Conservation (phyloP, 1,140 invertebrate genomes). For the fruit fly (Drosophila melanogaster) region DNA sequence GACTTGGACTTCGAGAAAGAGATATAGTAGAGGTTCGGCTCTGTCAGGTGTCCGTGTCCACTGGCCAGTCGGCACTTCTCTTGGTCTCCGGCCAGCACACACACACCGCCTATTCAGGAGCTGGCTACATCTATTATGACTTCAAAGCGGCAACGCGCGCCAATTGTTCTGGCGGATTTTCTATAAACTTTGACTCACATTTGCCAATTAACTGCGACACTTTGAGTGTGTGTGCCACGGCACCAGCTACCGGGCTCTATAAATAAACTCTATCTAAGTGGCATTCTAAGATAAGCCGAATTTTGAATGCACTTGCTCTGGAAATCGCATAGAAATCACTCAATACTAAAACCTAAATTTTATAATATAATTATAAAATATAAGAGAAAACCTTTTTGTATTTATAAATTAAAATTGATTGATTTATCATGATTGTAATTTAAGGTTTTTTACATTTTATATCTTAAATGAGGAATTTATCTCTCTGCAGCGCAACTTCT, state of each 20-base stretch:
- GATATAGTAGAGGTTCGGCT: slow-evolving; percentile 38
- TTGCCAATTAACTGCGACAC: slow-evolving; percentile 83
- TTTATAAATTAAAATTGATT: too few species aligned
- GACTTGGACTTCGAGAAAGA: slow-evolving; percentile 8
- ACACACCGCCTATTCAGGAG: slow-evolving; percentile 1
- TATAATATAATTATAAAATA: too few species aligned
- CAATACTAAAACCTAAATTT: too few species aligned
- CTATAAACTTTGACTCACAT: slow-evolving; percentile 82
- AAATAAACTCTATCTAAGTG: slow-evolving; percentile 70
- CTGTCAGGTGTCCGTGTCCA: slow-evolving; percentile 68
- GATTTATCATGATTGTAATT: background rate
- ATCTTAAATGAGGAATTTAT: too few species aligned
- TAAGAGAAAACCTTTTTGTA: too few species aligned
- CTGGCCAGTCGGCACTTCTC: slow-evolving; percentile 61
- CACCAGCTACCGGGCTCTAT: slow-evolving; percentile 71
- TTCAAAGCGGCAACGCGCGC: slow-evolving; percentile 77
- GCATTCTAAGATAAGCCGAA: background rate
- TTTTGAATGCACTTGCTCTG: slow-evolving; percentile 23
- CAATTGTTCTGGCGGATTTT: slow-evolving; percentile 78
- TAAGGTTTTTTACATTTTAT: background rate
- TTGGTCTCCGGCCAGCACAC: background rate
- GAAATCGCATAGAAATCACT: too few species aligned
- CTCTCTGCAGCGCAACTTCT: background rate
- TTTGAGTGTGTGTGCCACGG: slow-evolving; percentile 72
- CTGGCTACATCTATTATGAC: slow-evolving; percentile 74